A percentile compares a stretch with the other conserved stretches of the same genome.
Evolutionary conservation across 2,113 vertebrate genomes (phyloP).

Genomic region (Petrocephalus microphthalmus): DNA sequence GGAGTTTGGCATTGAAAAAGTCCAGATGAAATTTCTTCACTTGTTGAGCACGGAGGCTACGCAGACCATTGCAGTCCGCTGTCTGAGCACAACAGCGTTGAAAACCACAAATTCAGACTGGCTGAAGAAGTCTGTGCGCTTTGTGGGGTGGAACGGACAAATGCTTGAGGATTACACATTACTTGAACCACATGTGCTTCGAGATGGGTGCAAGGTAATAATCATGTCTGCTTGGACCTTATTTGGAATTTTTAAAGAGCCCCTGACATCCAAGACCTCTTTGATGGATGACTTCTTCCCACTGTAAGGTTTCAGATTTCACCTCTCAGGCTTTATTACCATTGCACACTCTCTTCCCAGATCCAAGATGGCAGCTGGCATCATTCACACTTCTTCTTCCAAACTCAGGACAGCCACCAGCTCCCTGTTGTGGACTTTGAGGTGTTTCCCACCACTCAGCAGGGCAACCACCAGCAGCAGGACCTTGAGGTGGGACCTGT

Average conservation of each 20-base stretch:
- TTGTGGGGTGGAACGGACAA: constrained; percentile 89
- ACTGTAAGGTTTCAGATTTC: neutral
- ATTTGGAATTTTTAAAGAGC: neutral
- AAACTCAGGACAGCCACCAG: constrained; percentile 80
- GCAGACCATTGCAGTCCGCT: constrained; percentile 82
- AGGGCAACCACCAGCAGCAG: constrained; percentile 55
- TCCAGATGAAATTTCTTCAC: constrained; percentile 98
- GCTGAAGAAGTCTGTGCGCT: constrained; percentile 56
- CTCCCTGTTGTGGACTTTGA: constrained; percentile 79
- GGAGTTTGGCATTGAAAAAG: constrained; percentile 78
- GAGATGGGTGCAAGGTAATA: constrained; percentile 86
- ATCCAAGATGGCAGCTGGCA: constrained; percentile 88
- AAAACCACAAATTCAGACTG: constrained; percentile 40
- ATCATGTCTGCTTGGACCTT: neutral
- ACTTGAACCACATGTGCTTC: constrained; percentile 76
- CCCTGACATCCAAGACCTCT: neutral
- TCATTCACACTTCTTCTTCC: constrained; percentile 81
- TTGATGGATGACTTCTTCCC: neutral
- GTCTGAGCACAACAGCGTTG: constrained; percentile 63
- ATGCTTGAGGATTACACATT: constrained; percentile 72
- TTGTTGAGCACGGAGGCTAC: constrained; percentile 85
- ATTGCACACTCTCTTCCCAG: constrained; percentile 58
- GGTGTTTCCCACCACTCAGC: constrained; percentile 56
- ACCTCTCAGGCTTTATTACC: neutral
- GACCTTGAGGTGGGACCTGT: constrained; percentile 77